These are phyloP conservation scores for Chironomus striatipennis DNA, from an alignment of 1,140 invertebrate genomes.

Conservation along the genomic window DNA sequence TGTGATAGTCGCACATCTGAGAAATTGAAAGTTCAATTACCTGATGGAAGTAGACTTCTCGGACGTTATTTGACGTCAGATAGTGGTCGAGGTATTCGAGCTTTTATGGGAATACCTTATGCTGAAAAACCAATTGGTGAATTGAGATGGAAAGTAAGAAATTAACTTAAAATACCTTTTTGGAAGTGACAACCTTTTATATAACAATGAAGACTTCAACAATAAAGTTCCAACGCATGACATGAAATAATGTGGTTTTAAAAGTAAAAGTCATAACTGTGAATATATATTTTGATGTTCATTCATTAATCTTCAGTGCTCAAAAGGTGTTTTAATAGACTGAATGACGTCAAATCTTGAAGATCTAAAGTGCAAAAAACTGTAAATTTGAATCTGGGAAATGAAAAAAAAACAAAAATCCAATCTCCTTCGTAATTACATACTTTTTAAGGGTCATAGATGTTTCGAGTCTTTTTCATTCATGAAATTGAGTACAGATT, in stretches of 20 bases:
- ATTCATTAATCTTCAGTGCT: too few relatives aligned
- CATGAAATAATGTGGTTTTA: not conserved
- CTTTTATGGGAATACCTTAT: slow-evolving; percentile 52
- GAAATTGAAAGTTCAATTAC: slow-evolving; percentile 32
- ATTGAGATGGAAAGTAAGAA: slow-evolving; percentile 53
- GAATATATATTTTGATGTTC: too few relatives aligned
- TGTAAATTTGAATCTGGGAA: too few relatives aligned
- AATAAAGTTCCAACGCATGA: not conserved
- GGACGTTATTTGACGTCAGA: slow-evolving; percentile 43
- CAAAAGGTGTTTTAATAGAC: too few relatives aligned
- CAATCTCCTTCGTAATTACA: not conserved
- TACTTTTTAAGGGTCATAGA: not conserved
- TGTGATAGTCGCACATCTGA: slow-evolving; percentile 31
- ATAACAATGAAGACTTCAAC: not conserved
- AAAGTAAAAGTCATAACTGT: not conserved
- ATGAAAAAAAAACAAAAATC: not conserved
- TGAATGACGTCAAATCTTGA: not conserved
- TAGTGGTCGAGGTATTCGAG: slow-evolving; percentile 42
- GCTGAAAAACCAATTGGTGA: slow-evolving; percentile 53
- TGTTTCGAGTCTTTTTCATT: not conserved
- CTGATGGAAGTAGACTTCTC: slow-evolving; percentile 39
- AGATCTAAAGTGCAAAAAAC: too few relatives aligned
- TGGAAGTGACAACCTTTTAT: not conserved
- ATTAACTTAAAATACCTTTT: too few relatives aligned
- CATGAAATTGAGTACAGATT: too few relatives aligned